Base-by-base conservation (phyloP, 2,797 vertebrate species). In the Zenarchopterus dispar region DNA sequence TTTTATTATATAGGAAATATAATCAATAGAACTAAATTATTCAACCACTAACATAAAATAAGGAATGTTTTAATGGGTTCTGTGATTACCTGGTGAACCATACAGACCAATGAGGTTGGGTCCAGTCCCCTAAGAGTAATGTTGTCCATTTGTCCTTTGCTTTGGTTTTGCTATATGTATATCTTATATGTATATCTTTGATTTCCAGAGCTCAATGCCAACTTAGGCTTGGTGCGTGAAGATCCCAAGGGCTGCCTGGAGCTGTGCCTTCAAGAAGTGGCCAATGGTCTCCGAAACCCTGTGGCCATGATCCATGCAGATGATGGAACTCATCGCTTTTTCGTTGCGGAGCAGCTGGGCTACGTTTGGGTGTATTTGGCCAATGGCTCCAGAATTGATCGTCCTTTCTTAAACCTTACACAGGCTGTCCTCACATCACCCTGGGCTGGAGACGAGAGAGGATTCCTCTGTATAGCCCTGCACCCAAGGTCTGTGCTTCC, bases 261-360 rank as follows among this genome's bases (percentile, higher is more conserved):
- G 83, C 64, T 95, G 16, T 95, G 94, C 55, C 84, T 95, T 55
- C 84, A 93, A 68, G 94, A 95, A 58, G 90, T 94, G 5, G 93
- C 92, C 48, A 95, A 95, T 1, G 90, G 89, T 1, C 92, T 95
- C 1, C 90, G 94, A 1, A 95, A 95, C 85, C 94, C 94, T 0
- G 93, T 95, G 62, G 94, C 94, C 17, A 94, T 95, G 94, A 84
- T 94, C 26, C 94, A 94, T 16, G 94, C 94, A 4, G 72, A 91
- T n/a, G 94, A 95, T 10, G 93, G 94, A 5, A 94, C 89, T 9
- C 94, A 95, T 33, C 92, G 94, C 17, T 94, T 93, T 85, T 95
- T 95, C 13, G 90, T 95, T 53, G 94, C 94, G 0, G 94, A 95
- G 87, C 94, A 95, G 85, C 82, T 94, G 63, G 94, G 94, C 42